Base-by-base conservation (phyloP, 2,113 vertebrate species). In the Festucalex cinctus region DNA sequence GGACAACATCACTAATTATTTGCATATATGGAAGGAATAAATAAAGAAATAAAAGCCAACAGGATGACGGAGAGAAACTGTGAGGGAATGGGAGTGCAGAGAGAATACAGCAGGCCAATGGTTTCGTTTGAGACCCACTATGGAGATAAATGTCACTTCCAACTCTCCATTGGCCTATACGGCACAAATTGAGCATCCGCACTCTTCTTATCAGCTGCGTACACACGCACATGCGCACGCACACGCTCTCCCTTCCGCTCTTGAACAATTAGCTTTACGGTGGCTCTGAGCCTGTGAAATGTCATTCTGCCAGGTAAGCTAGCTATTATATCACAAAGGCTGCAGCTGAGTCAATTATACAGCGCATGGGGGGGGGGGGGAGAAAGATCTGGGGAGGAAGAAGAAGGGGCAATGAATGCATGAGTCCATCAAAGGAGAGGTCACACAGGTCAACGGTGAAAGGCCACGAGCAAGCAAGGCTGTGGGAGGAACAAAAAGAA, bases 301-400 rank as follows among this genome's bases (percentile, higher is more conserved):
- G 90, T 92, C 93, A 93, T 89, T 93, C 91, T 91, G 83, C 81
- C 83, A 83, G 87, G 88, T 90, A 93, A 95, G 92, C 90, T 81
- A 88, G 88, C 93, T 91, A 94, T 93, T 93, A 95, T 92, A 92
- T 91, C 83, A 94, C 90, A 95, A 93, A 88, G 92, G 91, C 82
- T 89, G 90, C 88, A 88, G 91, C 88, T 92, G 88, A 93, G 90
- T 89, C 90, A 93, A 94, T 93, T 93, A 89, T 85, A 83, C 89
- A 86, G 78, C 70, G 68, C 76, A 54, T 75, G 88, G 58, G 22
- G 22, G n/a, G n/a, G n/a, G n/a, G n/a, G 84, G 75, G 73, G 88
- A 81, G 80, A 85, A 75, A 76, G 77, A 78, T 83, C 73, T 80
- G 71, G 24, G 48, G 72, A 82, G 69, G 76, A 77, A 79, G 70